A percentile compares a stretch with the other conserved stretches of the same genome.
These are phyloP conservation scores for Sinocyclocheilus maitianheensis DNA, from an alignment of 2,113 vertebrate species.

Conservation along the genomic window DNA sequence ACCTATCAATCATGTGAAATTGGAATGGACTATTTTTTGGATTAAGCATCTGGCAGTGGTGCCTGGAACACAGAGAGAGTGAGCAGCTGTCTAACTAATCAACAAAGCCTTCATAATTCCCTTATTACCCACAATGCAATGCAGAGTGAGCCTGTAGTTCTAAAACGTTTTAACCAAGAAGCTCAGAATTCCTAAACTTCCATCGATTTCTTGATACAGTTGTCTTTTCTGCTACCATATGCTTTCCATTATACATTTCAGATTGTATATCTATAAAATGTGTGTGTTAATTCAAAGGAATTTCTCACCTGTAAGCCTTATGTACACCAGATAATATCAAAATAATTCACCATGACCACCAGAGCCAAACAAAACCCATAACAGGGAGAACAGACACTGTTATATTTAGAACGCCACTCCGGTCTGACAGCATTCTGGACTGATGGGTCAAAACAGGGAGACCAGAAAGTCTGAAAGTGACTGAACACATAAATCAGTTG, in stretches of 20 bases:
- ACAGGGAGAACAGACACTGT: constrained; percentile 3
- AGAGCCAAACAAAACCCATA: not conserved
- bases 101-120: constrained; percentile 40
- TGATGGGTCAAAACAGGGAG: constrained; percentile 12
- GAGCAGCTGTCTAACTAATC: constrained; percentile 39
- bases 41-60: constrained; percentile 46
- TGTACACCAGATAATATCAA: not conserved
- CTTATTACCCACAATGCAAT: constrained; percentile 26
- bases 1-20: not conserved
- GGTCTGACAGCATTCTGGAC: constrained; percentile 21
- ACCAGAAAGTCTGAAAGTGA: not conserved
- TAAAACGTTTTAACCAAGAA: not conserved
- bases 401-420: constrained; percentile 35
- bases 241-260: not conserved
- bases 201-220: not conserved
- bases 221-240: not conserved
- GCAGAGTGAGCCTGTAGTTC: not conserved
- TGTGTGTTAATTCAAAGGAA: not conserved
- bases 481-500: not conserved
- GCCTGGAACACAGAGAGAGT: constrained; percentile 3
- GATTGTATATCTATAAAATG: not conserved
- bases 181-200: not conserved
- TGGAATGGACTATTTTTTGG: not conserved
- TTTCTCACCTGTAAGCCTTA: not conserved
- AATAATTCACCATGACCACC: constrained; percentile 22